phyloP scores from a whole-genome alignment of 2,113 vertebrate species.

The Sula dactylatra region DNA sequence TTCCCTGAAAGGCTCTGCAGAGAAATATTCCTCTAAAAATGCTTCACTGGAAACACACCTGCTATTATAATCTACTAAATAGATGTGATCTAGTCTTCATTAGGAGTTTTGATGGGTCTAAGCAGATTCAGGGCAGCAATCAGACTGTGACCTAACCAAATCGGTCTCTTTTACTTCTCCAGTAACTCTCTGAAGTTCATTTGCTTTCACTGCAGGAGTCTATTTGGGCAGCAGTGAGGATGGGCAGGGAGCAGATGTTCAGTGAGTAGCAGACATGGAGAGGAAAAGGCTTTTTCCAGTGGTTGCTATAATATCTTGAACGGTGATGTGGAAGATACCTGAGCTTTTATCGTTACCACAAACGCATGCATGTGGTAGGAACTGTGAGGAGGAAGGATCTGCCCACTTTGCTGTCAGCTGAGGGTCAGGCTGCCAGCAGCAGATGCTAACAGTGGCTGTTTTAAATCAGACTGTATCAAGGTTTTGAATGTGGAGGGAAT shows the following conservation, averaged over 20 bases:
- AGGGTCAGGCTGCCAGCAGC: background rate
- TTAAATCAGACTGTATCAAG: background rate
- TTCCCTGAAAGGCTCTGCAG: background rate
- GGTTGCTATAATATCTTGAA: accelerated
- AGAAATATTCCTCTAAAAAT: background rate
- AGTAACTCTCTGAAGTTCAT: background rate
- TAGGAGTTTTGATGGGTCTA: background rate
- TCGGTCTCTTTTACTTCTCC: background rate
- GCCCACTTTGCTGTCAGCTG: background rate
- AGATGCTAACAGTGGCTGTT: background rate
- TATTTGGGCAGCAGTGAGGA: background rate
- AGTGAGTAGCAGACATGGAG: background rate
- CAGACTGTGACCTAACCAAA: background rate
- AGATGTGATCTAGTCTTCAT: background rate
- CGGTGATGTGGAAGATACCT: background rate
- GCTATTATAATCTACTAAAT: background rate
- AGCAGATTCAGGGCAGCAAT: background rate
- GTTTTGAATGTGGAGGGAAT: background rate
- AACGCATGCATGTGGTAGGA: background rate
- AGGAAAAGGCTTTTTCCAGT: background rate
- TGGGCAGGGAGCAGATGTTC: background rate
- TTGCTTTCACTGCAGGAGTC: background rate
- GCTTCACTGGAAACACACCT: background rate
- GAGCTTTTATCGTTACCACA: background rate
- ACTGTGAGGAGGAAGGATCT: background rate